phyloP scores from a whole-genome alignment of 2,113 vertebrate species.

The Montifringilla adamsi region DNA sequence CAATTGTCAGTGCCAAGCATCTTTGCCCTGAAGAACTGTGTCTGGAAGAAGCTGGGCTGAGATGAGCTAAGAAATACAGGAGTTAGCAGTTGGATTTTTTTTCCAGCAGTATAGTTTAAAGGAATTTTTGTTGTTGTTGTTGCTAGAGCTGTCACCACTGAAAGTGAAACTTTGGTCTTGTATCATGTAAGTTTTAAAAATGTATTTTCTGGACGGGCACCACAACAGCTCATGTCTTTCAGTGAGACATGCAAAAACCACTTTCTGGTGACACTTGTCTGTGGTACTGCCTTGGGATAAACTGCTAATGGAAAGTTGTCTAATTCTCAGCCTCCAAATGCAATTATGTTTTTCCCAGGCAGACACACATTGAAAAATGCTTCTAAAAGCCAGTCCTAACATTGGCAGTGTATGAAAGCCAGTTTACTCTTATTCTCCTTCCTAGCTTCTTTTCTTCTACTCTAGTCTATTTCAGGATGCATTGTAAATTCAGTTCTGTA shows the following conservation, averaged over 20 bases:
- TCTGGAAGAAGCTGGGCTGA: background rate
- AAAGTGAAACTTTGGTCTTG: background rate
- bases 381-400: background rate
- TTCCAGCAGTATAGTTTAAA: background rate
- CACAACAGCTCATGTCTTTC: background rate
- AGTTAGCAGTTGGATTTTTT: background rate
- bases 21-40: slow-evolving; percentile 32
- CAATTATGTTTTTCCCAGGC: background rate
- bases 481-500: background rate
- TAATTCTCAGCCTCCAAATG: background rate
- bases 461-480: background rate
- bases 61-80: background rate
- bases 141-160: background rate
- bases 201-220: background rate
- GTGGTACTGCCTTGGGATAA: slow-evolving; percentile 9
- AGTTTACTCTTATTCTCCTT: background rate
- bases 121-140: background rate
- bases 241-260: background rate
- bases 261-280: background rate
- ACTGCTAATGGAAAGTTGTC: background rate
- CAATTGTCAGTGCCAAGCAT: background rate
- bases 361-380: background rate
- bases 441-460: background rate
- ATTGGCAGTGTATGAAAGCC: background rate
- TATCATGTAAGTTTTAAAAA: background rate